phyloP scores from a whole-genome alignment of 2,113 vertebrate species.

The Lepus americanus region DNA sequence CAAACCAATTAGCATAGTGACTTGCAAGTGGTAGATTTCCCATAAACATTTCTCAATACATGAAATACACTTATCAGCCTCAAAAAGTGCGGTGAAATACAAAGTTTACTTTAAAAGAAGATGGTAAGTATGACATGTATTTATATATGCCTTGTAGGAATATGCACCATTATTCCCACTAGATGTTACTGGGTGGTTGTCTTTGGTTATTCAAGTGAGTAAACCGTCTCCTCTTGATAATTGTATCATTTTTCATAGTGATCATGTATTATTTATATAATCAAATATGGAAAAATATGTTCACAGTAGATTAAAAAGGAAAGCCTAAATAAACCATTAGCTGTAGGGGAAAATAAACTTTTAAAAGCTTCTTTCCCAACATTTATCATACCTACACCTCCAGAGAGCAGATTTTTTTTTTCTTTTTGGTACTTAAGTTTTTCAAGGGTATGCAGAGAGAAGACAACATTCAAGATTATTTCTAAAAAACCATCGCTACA shows the following conservation, averaged over 20 bases:
- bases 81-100: neutral
- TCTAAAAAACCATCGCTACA: neutral
- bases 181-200: neutral
- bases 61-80: neutral
- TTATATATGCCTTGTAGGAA: neutral
- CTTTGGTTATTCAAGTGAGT: neutral
- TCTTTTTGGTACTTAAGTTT: neutral
- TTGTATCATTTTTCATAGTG: neutral
- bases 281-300: constrained; percentile 4
- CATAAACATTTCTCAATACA: neutral
- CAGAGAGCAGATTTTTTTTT: neutral
- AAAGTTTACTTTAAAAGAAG: neutral
- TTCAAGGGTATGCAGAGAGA: neutral
- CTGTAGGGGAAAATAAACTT: neutral
- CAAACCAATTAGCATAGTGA: neutral
- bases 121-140: neutral
- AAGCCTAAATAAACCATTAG: neutral
- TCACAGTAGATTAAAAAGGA: neutral
- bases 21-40: neutral
- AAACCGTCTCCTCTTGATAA: neutral
- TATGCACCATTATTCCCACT: neutral
- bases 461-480: neutral
- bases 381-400: neutral
- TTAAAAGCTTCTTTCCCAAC: neutral
- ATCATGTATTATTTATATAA: neutral